Evolutionary conservation across 2,888 invertebrate genomes (phyloP), one percentile per base, ranked within the genome.

Genomic region (Omphaloscelis lunosa): DNA sequence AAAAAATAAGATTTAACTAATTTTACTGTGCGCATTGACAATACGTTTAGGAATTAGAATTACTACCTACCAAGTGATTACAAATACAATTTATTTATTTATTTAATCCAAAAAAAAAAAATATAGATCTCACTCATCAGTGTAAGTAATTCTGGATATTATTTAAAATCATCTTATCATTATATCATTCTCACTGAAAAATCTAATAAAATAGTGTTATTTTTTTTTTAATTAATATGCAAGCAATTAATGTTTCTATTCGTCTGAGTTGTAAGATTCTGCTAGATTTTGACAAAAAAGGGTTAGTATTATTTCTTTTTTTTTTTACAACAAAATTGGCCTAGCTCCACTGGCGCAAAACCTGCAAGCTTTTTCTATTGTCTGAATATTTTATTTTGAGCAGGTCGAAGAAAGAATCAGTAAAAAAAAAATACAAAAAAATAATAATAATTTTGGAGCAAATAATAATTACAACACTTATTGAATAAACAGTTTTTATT

Each of bases 11-110:
- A 82, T 83, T 75, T 67, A 90, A 92, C 92, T 94, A 94, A 92
- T 89, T 68, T 95, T 93, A 94, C 93, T 96, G 96, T 96, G 96
- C 96, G 96, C 94, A 91, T 96, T 94, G 93, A 93, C 91, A 93
- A 93, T 94, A 93, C 88, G 80, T 92, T 93, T 92, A 95, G 93
- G 93, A 94, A 89, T 93, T 91, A 93, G 82, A 92, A 90, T 89
- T 88, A 88, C 78, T 83, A 88, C 80, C 80, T 79, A 87, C 86
- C 87, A 85, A 85, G 81, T 80, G 82, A 88, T 88, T 86, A 90
- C 90, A 89, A 87, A 87, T 86, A 89, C 85, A 88, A 84, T 88
- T 70, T 66, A 65, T 69, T 65, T 66, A 74, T 69, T 69, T 17
- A 12, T 7, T 59, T 73, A 17, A 34, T 63, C n/a, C n/a, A n/a